phyloP scores from a whole-genome alignment of 1,140 invertebrate species.

The Nasonia giraulti region DNA sequence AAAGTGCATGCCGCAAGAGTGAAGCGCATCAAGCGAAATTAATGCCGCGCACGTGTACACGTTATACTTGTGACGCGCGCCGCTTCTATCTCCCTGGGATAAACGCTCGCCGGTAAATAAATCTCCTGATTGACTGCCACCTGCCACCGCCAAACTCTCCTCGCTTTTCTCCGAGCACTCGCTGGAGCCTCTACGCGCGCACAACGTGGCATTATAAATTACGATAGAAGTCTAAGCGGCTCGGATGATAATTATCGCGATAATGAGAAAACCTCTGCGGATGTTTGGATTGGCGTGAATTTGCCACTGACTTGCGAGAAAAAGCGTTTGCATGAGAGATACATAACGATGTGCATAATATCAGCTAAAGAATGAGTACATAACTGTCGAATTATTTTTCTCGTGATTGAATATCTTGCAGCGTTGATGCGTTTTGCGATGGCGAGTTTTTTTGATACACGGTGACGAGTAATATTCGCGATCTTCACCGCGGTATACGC shows the following conservation, averaged over 20 bases:
- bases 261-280: conserved; percentile 47
- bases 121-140: conserved; percentile 65
- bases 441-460: too few relatives aligned
- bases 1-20: not conserved
- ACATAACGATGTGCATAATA: too few relatives aligned
- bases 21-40: conserved; percentile 35
- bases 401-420: too few relatives aligned
- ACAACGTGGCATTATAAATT: conserved; percentile 55
- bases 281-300: not conserved
- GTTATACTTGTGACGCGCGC: not conserved
- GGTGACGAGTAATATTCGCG: too few relatives aligned
- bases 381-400: too few relatives aligned
- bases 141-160: conserved; percentile 57
- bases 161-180: conserved; percentile 35
- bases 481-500: too few relatives aligned
- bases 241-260: conserved; percentile 55
- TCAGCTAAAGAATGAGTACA: too few relatives aligned
- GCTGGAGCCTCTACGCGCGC: not conserved
- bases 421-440: not conserved
- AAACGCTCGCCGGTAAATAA: conserved; percentile 60
- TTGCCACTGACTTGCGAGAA: too few relatives aligned
- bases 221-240: conserved; percentile 51
- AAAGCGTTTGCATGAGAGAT: too few relatives aligned
- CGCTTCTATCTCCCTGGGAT: not conserved
- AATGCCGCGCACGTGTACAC: not conserved